Evolutionary conservation across 2,888 invertebrate genomes (phyloP).

Genomic region (Ectemnius continuus): DNA sequence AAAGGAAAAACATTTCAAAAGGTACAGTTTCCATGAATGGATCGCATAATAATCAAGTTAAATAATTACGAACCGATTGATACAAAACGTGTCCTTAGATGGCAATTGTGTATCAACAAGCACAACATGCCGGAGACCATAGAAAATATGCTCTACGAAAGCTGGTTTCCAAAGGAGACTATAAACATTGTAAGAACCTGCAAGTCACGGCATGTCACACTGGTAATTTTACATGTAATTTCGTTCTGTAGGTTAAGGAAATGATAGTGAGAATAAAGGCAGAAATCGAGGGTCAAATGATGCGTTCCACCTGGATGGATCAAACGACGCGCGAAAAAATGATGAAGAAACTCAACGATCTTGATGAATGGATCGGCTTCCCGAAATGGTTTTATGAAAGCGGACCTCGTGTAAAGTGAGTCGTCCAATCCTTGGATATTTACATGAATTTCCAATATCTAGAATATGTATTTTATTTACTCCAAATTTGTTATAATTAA

Average conservation of each 20-base stretch:
- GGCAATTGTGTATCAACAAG: not conserved
- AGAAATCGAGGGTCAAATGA: not conserved
- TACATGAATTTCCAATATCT: too few relatives aligned
- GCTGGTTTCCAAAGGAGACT: not conserved
- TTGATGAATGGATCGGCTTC: not conserved
- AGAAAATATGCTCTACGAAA: not conserved
- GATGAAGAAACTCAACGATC: not conserved
- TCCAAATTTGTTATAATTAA: not conserved
- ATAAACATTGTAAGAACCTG: too few relatives aligned
- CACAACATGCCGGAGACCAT: not conserved
- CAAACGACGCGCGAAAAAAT: not conserved
- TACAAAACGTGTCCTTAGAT: not conserved
- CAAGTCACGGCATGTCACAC: not conserved
- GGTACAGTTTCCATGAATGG: too few relatives aligned
- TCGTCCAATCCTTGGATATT: not conserved
- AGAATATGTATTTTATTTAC: too few relatives aligned
- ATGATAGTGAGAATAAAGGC: not conserved
- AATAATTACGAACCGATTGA: not conserved
- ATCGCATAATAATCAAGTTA: too few relatives aligned
- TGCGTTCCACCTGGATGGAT: not conserved
- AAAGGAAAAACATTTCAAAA: too few relatives aligned
- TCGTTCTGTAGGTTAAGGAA: not conserved
- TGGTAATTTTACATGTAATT: not conserved
- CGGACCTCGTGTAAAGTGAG: not conserved
- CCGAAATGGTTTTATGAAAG: not conserved